Evolutionary conservation across 2,113 vertebrate genomes (phyloP), one percentile per base, ranked within the genome.

Genomic region (Neoarius graeffei): DNA sequence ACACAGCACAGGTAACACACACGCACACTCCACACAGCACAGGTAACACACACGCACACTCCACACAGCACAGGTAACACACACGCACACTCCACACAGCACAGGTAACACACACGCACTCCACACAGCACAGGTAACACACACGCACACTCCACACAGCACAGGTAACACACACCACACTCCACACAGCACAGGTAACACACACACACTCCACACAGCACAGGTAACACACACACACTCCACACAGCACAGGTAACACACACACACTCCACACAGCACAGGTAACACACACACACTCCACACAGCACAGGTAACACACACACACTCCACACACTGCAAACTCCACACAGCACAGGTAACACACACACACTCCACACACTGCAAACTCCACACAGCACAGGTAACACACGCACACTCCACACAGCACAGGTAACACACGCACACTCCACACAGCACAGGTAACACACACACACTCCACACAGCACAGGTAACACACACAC

Each of bases 1-100:
- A n/a, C n/a, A 35, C 30, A 35, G 30, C 30, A 35, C 30, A 35
- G 30, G 30, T 35, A 35, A 35, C 30, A 35, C 94, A 96, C 90
- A 97, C 95, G 94, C 94, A 67, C 76, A 96, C 88, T 95, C 94
- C n/a, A 94, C 95, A 82, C 96, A 95, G 0, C 95, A 96, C 50
- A 96, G 97, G 96, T 97, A 91, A 57, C 77, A 81, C 77, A 59
- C 50, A 25, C 48, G n/a, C n/a, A 30, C n/a, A 66, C 64, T 20
- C 62, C 20, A 66, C 25, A 11, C 62, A 69, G 9, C 64, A 27
- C 25, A 67, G 64, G 64, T 27, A 30, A 69, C 66, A 30, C 66
- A 30, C 66, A 14, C 66, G n/a, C n/a, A 13, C 66, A 13, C 66
- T 13, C 66, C 66, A 27, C n/a, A 27, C n/a, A 13, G 7, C 25